phyloP scores from a whole-genome alignment of 2,113 vertebrate genomes.

The Hypocryptadius cinnamomeus region DNA sequence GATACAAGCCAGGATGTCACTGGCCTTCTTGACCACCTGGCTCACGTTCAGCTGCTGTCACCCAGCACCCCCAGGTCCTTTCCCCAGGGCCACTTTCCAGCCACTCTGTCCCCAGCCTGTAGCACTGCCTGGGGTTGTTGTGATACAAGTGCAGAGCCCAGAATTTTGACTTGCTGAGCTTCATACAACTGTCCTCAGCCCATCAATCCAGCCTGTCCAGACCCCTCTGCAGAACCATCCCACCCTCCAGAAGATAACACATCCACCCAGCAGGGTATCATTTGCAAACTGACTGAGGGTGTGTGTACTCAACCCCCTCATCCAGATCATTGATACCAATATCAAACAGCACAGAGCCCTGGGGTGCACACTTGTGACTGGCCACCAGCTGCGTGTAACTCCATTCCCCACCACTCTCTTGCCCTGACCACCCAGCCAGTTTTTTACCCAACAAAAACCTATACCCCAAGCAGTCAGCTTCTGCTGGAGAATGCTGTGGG shows the following conservation, averaged over 20 bases:
- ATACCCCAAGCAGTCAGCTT: not conserved
- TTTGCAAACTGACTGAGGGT: not conserved
- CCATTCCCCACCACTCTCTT: not conserved
- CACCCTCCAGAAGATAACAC: not conserved
- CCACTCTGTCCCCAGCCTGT: not conserved
- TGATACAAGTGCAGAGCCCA: not conserved
- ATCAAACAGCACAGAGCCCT: not conserved
- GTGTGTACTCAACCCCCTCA: not conserved
- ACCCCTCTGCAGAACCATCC: not conserved
- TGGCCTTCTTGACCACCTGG: not conserved
- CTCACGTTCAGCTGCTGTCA: not conserved
- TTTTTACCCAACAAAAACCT: not conserved
- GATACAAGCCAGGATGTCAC: not conserved
- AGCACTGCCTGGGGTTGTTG: not conserved
- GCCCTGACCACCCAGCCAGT: not conserved
- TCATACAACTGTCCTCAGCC: not conserved
- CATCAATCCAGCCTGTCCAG: not conserved
- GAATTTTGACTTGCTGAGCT: not conserved
- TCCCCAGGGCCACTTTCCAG: fast-evolving
- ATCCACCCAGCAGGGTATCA: not conserved
- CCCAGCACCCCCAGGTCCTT: not conserved
- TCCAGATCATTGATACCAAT: fast-evolving
- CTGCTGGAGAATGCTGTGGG: not conserved
- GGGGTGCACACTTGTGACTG: fast-evolving
- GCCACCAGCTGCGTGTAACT: not conserved